phyloP scores from a whole-genome alignment of 2,888 invertebrate species.

The Tromatobia lineatoria region DNA sequence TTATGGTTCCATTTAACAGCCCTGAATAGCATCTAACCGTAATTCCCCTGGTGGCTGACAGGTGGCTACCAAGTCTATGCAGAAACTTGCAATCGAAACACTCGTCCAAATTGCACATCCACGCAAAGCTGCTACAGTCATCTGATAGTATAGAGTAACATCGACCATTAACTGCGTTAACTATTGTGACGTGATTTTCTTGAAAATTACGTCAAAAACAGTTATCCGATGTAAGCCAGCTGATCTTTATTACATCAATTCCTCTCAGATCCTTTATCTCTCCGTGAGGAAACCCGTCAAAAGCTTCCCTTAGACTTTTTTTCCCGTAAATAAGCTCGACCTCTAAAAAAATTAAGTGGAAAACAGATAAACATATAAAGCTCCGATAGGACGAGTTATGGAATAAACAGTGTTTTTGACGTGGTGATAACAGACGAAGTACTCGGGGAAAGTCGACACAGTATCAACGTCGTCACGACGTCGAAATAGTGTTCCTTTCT shows the following conservation, averaged over 20 bases:
- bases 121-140: too few relatives aligned
- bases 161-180: too few relatives aligned
- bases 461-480: constrained; percentile 53
- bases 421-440: constrained; percentile 64
- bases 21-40: too few relatives aligned
- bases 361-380: not conserved
- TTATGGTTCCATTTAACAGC: too few relatives aligned
- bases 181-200: too few relatives aligned
- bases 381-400: constrained; percentile 9
- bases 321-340: not conserved
- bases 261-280: too few relatives aligned
- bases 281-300: too few relatives aligned
- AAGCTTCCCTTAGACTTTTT: not conserved
- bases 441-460: constrained; percentile 38
- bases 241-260: too few relatives aligned
- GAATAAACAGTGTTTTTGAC: constrained; percentile 28
- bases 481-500: constrained; percentile 27
- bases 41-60: not conserved
- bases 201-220: too few relatives aligned
- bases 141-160: too few relatives aligned
- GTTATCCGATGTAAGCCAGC: too few relatives aligned
- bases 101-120: not conserved
- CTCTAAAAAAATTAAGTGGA: not conserved
- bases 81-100: not conserved
- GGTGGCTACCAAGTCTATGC: not conserved